These are phyloP conservation scores for Coturnix japonica DNA, from an alignment of 2,113 vertebrate genomes.

Conservation along the genomic window DNA sequence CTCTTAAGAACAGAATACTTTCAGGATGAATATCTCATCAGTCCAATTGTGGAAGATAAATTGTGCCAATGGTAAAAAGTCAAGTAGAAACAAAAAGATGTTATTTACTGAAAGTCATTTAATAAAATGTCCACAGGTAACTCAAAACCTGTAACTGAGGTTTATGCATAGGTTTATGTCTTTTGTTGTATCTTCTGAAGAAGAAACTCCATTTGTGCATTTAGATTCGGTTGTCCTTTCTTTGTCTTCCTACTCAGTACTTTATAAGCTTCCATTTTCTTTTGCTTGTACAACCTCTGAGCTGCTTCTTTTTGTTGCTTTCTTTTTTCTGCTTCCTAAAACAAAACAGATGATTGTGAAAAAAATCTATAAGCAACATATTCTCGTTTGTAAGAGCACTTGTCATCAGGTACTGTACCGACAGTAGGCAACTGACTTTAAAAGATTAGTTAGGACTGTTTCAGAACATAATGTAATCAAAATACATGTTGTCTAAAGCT, in stretches of 20 bases:
- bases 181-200: conserved; percentile 92
- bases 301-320: conserved; percentile 87
- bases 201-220: conserved; percentile 94
- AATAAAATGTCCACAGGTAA: conserved; percentile 9
- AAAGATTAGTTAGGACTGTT: neutral
- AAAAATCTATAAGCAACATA: neutral
- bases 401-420: neutral
- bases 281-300: conserved; percentile 86
- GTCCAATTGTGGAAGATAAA: neutral
- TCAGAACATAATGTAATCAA: neutral
- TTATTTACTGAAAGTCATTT: neutral
- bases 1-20: neutral
- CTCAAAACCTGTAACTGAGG: neutral
- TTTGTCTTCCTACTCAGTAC: conserved; percentile 92
- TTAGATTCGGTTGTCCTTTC: conserved; percentile 96
- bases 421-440: neutral
- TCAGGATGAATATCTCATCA: neutral
- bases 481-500: neutral
- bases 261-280: conserved; percentile 90
- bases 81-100: neutral
- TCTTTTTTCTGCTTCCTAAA: conserved; percentile 86
- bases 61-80: neutral
- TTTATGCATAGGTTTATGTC: neutral
- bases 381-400: neutral
- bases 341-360: conserved; percentile 3